Percentiles rank a stretch among this genome's conserved stretches.
Conservation (phyloP, 2,113 vertebrate species). For the Coracopsis vasa region DNA sequence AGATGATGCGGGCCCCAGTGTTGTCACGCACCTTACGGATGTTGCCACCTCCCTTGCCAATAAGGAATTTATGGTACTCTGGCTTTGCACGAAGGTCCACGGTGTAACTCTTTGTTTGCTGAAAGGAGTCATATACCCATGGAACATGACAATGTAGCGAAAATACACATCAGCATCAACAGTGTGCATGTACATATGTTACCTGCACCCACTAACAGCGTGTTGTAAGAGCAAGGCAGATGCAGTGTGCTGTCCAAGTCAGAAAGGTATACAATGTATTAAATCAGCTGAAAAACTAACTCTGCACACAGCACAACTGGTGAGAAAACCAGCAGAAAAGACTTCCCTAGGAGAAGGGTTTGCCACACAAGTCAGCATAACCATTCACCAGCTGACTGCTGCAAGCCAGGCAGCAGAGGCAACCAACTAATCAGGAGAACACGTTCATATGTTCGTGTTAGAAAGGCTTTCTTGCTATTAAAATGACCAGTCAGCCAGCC, state of each 20-base stretch:
- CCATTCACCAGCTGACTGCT: not conserved
- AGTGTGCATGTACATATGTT: not conserved
- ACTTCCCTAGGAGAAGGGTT: not conserved
- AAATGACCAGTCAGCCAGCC: not conserved
- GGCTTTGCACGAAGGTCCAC: constrained; percentile 94
- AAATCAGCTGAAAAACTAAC: not conserved
- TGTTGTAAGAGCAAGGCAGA: not conserved
- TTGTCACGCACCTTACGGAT: constrained; percentile 96
- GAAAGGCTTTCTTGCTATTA: not conserved
- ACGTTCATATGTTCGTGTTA: not conserved
- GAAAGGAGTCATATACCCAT: not conserved
- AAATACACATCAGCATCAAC: not conserved
- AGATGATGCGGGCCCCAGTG: constrained; percentile 94
- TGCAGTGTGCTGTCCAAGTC: accelerated
- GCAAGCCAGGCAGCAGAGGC: not conserved
- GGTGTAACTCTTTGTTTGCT: constrained; percentile 97
- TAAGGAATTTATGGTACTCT: constrained; percentile 98
- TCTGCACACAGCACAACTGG: not conserved
- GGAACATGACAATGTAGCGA: not conserved
- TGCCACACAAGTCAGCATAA: not conserved
- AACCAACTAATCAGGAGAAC: not conserved
- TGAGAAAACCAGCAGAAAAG: not conserved
- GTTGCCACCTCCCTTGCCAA: constrained; percentile 94
- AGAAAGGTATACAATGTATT: not conserved
- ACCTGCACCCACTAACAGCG: not conserved